A percentile compares a stretch with the other conserved stretches of the same genome.
phyloP scores from a whole-genome alignment of 2,113 vertebrate genomes.

The Panthera tigris region DNA sequence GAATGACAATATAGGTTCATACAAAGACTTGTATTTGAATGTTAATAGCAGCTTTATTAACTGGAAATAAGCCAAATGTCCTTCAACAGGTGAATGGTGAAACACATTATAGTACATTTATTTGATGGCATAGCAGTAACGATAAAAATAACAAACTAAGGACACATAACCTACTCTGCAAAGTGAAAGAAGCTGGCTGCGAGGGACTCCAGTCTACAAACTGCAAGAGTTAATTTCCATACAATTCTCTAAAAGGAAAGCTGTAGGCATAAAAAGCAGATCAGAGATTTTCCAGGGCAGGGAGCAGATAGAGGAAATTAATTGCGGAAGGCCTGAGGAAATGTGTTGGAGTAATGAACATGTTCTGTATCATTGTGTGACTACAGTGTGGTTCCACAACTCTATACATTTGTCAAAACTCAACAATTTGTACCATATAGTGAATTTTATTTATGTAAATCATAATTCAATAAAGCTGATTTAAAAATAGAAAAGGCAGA shows the following conservation, averaged over 20 bases:
- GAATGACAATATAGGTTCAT: not conserved
- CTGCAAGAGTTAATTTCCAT: not conserved
- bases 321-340: not conserved
- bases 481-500: slow-evolving; percentile 2
- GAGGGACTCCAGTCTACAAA: not conserved
- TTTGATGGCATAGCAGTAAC: not conserved
- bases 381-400: not conserved
- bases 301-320: not conserved
- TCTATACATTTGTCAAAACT: not conserved
- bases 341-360: not conserved
- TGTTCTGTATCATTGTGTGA: not conserved
- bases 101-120: not conserved
- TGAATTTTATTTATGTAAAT: not conserved
- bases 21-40: not conserved
- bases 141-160: not conserved
- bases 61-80: not conserved
- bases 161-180: not conserved
- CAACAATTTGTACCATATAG: not conserved
- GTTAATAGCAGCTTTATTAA: not conserved
- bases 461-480: not conserved
- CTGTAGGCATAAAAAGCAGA: not conserved
- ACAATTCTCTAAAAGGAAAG: not conserved
- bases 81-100: not conserved
- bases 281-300: not conserved
- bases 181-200: not conserved